Conservation (phyloP, 2,113 vertebrate species). For the Pontoporia blainvillei region DNA sequence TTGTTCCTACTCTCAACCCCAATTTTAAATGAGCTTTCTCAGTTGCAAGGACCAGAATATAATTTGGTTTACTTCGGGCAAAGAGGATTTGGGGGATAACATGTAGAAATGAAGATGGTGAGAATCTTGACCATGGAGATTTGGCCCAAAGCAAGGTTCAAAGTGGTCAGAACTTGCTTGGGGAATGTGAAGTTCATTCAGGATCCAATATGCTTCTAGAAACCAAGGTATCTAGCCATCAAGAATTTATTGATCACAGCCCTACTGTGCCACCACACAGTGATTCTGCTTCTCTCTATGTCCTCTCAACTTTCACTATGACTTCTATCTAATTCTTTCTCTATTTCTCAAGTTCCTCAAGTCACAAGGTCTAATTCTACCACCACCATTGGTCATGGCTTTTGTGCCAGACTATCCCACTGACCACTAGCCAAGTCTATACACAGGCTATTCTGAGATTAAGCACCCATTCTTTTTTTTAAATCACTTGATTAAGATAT, state of each 20-base stretch:
- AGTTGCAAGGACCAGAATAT: not conserved
- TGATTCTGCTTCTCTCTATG: not conserved
- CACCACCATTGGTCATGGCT: not conserved
- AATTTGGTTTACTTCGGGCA: not conserved
- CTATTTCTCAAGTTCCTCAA: not conserved
- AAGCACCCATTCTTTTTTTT: not conserved
- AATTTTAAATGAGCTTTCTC: not conserved
- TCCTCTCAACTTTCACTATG: not conserved
- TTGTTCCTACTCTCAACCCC: not conserved
- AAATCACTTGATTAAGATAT: not conserved
- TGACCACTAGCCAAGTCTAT: not conserved
- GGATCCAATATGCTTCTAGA: not conserved
- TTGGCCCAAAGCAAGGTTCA: not conserved
- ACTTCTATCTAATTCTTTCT: not conserved
- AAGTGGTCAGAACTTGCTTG: not conserved
- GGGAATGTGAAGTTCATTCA: not conserved
- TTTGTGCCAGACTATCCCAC: not conserved
- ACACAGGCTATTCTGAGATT: not conserved
- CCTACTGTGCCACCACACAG: not conserved
- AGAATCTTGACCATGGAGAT: not conserved
- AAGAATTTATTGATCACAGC: not conserved
- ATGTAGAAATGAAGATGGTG: not conserved
- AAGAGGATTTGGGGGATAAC: not conserved
- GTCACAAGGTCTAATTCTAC: not conserved
- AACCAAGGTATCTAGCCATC: not conserved